phyloP scores from a whole-genome alignment of 2,888 invertebrate genomes.

The Micropterix aruncella region DNA sequence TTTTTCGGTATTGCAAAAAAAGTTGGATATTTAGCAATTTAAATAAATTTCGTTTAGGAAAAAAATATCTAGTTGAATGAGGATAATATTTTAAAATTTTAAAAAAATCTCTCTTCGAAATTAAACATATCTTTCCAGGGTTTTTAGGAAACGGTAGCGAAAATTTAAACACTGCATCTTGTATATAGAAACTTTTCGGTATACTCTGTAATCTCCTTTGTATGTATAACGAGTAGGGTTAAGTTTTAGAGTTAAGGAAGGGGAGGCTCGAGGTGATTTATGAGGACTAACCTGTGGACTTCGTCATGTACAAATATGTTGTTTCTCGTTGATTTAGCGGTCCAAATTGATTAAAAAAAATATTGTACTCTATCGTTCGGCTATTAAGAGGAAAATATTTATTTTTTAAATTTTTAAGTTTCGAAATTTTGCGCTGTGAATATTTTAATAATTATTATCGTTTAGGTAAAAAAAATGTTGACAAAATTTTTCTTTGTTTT shows the following conservation, averaged over 20 bases:
- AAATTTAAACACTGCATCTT: not conserved
- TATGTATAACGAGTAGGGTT: too few relatives aligned
- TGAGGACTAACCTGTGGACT: too few relatives aligned
- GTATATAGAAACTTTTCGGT: not conserved
- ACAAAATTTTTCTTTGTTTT: too few relatives aligned
- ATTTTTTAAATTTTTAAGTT: not conserved
- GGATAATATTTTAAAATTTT: not conserved
- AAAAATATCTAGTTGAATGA: not conserved
- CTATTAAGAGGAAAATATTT: too few relatives aligned
- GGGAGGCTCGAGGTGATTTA: too few relatives aligned
- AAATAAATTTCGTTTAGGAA: not conserved
- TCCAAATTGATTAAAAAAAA: not conserved
- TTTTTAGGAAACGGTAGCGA: constrained; percentile 6
- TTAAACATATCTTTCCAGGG: constrained; percentile 15
- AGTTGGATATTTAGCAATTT: not conserved
- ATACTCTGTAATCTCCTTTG: not conserved
- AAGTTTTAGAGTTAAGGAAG: not conserved
- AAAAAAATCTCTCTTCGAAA: constrained; percentile 9
- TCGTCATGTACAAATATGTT: not conserved
- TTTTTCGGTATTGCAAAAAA: not conserved
- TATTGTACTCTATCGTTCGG: too few relatives aligned
- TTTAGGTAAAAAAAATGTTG: too few relatives aligned
- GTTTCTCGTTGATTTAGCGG: not conserved
- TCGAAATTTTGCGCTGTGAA: not conserved
- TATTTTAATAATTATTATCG: too few relatives aligned